A percentile compares a stretch with the other conserved stretches of the same genome.
phyloP scores from a whole-genome alignment of 2,113 vertebrate species.

The Lota lota region DNA sequence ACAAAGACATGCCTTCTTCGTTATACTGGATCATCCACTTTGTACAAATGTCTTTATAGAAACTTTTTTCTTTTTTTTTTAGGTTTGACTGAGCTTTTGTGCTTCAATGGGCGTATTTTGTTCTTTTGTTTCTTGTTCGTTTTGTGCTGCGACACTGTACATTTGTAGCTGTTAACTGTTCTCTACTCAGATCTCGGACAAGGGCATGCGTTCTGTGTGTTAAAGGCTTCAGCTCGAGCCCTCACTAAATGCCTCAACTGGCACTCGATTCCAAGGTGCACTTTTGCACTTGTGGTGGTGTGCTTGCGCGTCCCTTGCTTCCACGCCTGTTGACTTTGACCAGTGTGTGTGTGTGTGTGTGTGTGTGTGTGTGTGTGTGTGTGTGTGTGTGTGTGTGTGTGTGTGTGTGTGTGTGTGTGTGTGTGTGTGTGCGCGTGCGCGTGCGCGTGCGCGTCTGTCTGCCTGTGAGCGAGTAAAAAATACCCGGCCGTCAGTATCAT shows the following conservation, averaged over 20 bases:
- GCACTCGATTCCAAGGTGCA: slow-evolving; percentile 42
- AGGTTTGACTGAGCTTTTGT: neutral
- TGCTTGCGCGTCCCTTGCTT: slow-evolving; percentile 27
- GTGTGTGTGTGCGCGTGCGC: neutral
- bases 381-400: neutral
- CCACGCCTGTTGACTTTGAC: slow-evolving; percentile 37
- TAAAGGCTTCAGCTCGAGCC: neutral
- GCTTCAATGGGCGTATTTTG: neutral
- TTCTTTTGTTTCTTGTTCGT: neutral
- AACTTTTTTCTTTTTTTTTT: neutral
- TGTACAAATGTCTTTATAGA: slow-evolving; percentile 1
- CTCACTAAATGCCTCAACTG: slow-evolving; percentile 12
- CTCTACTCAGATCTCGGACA: no score
- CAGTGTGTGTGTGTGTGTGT: slow-evolving; percentile 7
- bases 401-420: neutral
- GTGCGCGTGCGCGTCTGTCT: neutral
- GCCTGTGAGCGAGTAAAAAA: slow-evolving; percentile 10
- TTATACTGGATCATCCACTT: slow-evolving; percentile 7
- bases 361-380: neutral
- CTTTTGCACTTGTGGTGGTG: slow-evolving; percentile 46
- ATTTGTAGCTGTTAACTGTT: no score
- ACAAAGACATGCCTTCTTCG: neutral
- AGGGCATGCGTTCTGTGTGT: no score
- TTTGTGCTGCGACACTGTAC: no score
- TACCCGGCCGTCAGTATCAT: slow-evolving; percentile 18